Evolutionary conservation across 2,888 invertebrate species (phyloP), one percentile per base, ranked within the genome.

Genomic region (Gastracanthus pulcherrimus): DNA sequence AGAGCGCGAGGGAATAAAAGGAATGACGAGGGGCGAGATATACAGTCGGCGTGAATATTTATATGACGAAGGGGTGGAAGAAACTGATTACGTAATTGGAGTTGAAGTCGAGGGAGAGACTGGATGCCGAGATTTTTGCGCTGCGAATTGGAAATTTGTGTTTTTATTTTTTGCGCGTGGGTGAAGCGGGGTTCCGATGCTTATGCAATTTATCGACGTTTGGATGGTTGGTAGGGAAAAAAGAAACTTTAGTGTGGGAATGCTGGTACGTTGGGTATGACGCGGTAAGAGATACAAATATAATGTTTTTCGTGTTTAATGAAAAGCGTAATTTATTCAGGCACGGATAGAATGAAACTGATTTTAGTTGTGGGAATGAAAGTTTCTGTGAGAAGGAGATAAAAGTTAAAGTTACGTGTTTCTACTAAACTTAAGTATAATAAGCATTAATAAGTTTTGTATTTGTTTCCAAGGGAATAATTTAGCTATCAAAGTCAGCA

Each of bases 1-100:
- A 82, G 55, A 76, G 69, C 31, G 82, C 78, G 84, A 81, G 83
- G 83, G 76, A 66, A 41, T 29, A 45, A 67, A 45, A 19, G 31
- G 36, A 34, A 38, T 9, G 48, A 16, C 9, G 51, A 19, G 19
- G 48, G 67, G 38, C 19, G 66, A 34, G 6, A 29, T 16, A 58
- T 7, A 16, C 78, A 55, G 69, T 58, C n/a, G 55, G 29, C 62
- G 41, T 71, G 76, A 81, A 72, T 81, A 71, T 81, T 76, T 81
- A 66, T 79, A 16, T 19, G 51, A 26, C 3, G 48, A 48, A 62
- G 16, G 5, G 23, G 23, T 11, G 19, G 58, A 48, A 23, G 13
- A 36, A 76, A 55, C 48, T 58, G 45, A 75, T 70, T 80, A 19
- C 55, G 55, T 76, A 76, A 70, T 76, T 80, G 41, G 45, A 58